phyloP scores from a whole-genome alignment of 2,888 invertebrate genomes.

The Bursaphelenchus okinawaensis region DNA sequence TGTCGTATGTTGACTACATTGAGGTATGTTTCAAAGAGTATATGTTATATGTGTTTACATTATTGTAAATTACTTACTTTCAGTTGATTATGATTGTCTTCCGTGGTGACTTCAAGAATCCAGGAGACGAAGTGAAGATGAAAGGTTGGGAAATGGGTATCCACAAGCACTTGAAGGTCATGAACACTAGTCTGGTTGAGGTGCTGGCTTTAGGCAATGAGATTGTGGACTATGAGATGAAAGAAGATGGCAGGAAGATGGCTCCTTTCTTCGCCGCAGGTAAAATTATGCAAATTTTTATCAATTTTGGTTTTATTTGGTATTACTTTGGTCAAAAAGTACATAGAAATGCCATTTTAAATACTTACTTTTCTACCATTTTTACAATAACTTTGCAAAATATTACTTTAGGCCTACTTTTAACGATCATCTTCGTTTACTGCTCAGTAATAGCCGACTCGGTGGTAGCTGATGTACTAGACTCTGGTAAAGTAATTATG shows the following conservation, averaged over 20 bases:
- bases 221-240: slow-evolving; percentile 56
- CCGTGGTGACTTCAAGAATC: slow-evolving; percentile 28
- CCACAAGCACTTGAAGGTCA: slow-evolving; percentile 32
- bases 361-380: slow-evolving; percentile 8
- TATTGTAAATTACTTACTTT: slow-evolving; percentile 8
- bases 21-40: slow-evolving; percentile 10
- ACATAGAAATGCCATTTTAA: too few relatives aligned
- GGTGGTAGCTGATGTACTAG: slow-evolving; percentile 30
- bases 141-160: slow-evolving; percentile 33
- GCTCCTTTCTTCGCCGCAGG: slow-evolving; percentile 48
- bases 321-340: background rate
- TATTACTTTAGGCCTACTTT: slow-evolving; percentile 3
- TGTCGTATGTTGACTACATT: slow-evolving; percentile 15
- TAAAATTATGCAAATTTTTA: too few relatives aligned
- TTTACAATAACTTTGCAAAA: background rate
- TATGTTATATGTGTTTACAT: slow-evolving; percentile 4
- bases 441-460: slow-evolving; percentile 32
- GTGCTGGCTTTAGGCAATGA: slow-evolving; percentile 51
- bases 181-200: slow-evolving; percentile 22
- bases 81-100: slow-evolving; percentile 35
- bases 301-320: too few relatives aligned
- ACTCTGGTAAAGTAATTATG: slow-evolving; percentile 30
- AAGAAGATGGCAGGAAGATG: slow-evolving; percentile 49
- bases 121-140: slow-evolving; percentile 26
- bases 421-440: slow-evolving; percentile 26